Evolutionary conservation across 2,797 vertebrate species (phyloP).

Genomic region (Passerculus sandwichensis): DNA sequence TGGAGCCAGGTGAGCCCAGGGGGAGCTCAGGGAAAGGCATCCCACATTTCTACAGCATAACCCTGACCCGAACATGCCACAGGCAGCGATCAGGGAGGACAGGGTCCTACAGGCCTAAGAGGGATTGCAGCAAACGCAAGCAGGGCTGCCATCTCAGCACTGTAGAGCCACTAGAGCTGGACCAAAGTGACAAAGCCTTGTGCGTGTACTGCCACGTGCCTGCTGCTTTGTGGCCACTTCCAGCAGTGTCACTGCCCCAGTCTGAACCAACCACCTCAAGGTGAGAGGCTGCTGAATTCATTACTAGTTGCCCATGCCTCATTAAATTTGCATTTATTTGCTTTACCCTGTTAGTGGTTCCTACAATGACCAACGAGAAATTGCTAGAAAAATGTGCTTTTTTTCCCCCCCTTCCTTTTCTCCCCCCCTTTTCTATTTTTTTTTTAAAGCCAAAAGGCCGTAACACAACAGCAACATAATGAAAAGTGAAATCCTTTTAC

Average conservation of each 20-base stretch:
- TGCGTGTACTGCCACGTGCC: neutral
- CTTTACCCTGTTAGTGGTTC: neutral
- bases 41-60: rapidly evolving
- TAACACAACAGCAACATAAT: constrained; percentile 55
- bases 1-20: neutral
- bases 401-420: neutral
- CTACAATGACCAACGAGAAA: constrained; percentile 24
- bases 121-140: neutral
- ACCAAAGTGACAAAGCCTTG: neutral
- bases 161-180: neutral
- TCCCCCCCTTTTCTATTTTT: rapidly evolving
- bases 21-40: neutral
- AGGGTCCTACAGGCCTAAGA: neutral
- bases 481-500: constrained; percentile 65
- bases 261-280: constrained; percentile 16
- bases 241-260: neutral
- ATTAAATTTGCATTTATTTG: constrained; percentile 58
- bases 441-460: neutral
- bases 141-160: neutral
- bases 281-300: constrained; percentile 34
- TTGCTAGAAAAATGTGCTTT: neutral
- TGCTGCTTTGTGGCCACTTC: constrained; percentile 1
- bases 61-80: rapidly evolving
- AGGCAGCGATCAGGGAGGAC: neutral
- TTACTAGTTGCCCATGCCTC: neutral